Evolutionary conservation across 2,113 vertebrate species (phyloP).

Genomic region (Struthidea cinerea): DNA sequence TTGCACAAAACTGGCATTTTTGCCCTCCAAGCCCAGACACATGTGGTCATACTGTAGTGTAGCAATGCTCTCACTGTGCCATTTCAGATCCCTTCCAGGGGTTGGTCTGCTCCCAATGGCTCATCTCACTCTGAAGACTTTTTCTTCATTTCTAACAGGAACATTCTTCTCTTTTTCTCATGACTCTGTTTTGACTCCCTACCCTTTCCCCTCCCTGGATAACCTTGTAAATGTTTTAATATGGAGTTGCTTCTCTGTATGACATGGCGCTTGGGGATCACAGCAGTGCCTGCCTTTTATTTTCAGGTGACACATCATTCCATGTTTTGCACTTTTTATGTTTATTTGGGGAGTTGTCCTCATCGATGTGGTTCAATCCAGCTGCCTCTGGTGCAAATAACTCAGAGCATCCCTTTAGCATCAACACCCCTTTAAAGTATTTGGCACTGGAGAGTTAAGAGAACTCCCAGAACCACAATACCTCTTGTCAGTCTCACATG

Average conservation of each 20-base stretch:
- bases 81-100: not conserved
- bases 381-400: not conserved
- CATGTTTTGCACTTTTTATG: not conserved
- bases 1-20: not conserved
- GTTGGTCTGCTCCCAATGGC: not conserved
- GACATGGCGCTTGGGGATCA: not conserved
- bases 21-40: not conserved
- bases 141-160: not conserved
- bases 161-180: not conserved
- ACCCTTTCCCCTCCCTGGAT: not conserved
- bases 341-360: not conserved
- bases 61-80: rapidly evolving
- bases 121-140: not conserved
- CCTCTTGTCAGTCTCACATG: conserved; percentile 21
- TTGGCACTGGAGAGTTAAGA: not conserved
- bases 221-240: not conserved
- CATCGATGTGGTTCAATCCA: not conserved
- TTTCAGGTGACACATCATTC: not conserved
- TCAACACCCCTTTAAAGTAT: not conserved
- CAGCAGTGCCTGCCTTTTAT: not conserved
- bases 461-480: not conserved
- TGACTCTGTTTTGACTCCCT: not conserved
- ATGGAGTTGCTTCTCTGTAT: not conserved
- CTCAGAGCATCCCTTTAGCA: not conserved
- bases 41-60: rapidly evolving